Evolutionary conservation across 2,797 vertebrate species (phyloP).

Genomic region (Argya squamiceps): DNA sequence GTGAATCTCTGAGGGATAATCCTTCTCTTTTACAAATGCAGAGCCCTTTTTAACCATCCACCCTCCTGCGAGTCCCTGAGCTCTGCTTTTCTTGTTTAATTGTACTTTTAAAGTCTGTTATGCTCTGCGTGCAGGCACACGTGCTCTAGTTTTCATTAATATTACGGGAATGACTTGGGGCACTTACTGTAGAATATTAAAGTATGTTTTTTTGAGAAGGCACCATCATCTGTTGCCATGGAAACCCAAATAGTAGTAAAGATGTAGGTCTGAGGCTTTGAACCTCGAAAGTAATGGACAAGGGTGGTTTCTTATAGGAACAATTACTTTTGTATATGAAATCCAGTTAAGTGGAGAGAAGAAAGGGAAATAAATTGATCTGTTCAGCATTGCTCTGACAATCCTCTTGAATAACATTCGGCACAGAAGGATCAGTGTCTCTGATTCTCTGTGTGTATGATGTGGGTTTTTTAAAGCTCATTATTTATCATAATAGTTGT

Average conservation of each 20-base stretch:
- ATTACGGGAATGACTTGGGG: background rate
- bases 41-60: background rate
- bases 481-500: constrained; percentile 42
- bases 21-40: background rate
- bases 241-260: constrained; percentile 65
- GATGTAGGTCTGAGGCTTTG: constrained; percentile 50
- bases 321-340: constrained; percentile 35
- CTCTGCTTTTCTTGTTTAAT: background rate
- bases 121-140: background rate
- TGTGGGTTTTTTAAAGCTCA: background rate
- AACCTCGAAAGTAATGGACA: background rate
- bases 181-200: background rate
- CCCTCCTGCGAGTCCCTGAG: background rate
- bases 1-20: background rate
- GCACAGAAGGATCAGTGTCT: background rate
- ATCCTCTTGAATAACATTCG: background rate
- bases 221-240: constrained; percentile 70
- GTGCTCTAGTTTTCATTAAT: background rate
- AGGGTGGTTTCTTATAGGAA: constrained; percentile 21
- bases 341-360: constrained; percentile 31
- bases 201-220: constrained; percentile 26
- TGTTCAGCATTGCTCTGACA: constrained; percentile 5
- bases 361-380: constrained; percentile 36
- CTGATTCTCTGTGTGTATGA: background rate
- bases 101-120: background rate